These are phyloP conservation scores for Pristiophorus japonicus DNA, from an alignment of 2,113 vertebrate genomes.

Conservation along the genomic window DNA sequence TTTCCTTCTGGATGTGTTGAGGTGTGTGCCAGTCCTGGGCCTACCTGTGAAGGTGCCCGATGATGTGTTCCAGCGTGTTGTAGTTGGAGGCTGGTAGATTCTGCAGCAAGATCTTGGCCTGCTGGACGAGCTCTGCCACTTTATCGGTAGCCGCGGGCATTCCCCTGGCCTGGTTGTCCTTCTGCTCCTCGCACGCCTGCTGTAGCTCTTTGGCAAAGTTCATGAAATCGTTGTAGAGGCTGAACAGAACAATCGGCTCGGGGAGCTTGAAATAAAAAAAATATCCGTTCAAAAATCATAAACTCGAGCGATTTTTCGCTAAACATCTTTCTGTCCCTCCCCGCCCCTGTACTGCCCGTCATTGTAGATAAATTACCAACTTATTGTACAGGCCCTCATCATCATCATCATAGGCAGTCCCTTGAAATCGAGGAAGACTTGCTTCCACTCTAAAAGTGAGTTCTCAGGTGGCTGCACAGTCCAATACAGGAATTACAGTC, in stretches of 20 bases:
- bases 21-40: not conserved
- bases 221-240: conserved; percentile 72
- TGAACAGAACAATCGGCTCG: conserved; percentile 71
- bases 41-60: conserved; percentile 76
- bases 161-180: conserved; percentile 37
- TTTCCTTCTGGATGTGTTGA: not conserved
- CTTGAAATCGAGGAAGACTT: no score
- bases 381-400: no score
- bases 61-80: conserved; percentile 71
- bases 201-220: conserved; percentile 67
- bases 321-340: not conserved
- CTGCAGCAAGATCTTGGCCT: conserved; percentile 62
- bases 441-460: no score
- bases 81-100: conserved; percentile 70
- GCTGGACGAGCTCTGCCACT: conserved; percentile 46
- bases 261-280: conserved; percentile 63
- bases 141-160: conserved; percentile 45
- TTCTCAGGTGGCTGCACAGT: no score
- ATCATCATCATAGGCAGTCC: no score
- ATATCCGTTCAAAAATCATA: not conserved
- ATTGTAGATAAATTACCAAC: not conserved
- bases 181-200: conserved; percentile 22
- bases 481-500: no score
- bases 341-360: not conserved
- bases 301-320: not conserved